These are phyloP conservation scores for Artibeus lituratus DNA, from an alignment of 2,797 vertebrate genomes.

Conservation along the genomic window DNA sequence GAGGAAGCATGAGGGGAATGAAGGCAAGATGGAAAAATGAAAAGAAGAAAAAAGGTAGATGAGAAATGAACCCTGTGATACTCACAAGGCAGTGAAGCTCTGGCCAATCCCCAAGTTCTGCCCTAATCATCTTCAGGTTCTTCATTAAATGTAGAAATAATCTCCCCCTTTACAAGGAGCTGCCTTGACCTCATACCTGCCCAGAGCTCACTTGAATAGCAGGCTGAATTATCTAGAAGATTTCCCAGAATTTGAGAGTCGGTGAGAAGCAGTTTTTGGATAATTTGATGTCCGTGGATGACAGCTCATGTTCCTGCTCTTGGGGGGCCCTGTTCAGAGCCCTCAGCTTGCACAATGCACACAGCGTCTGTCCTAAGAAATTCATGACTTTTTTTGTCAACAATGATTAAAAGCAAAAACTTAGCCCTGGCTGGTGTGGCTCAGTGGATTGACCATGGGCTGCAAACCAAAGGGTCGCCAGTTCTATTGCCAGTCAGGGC, in stretches of 20 bases:
- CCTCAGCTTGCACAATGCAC: background rate
- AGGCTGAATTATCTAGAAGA: background rate
- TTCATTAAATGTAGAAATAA: background rate
- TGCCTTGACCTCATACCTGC: background rate
- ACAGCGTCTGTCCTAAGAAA: background rate
- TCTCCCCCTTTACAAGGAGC: background rate
- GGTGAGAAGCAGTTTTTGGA: background rate
- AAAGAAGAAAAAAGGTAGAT: background rate
- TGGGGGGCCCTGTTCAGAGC: background rate
- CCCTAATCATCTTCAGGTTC: background rate
- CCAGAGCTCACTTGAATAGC: background rate
- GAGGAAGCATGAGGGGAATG: background rate
- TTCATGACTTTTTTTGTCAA: background rate
- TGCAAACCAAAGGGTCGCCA: too few species aligned
- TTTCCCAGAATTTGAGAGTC: background rate
- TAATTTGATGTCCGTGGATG: background rate
- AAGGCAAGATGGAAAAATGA: background rate
- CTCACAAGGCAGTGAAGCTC: background rate
- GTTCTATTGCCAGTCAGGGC: too few species aligned
- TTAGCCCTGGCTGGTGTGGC: too few species aligned
- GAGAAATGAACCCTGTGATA: background rate
- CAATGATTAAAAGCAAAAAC: background rate
- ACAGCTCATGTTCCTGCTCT: background rate
- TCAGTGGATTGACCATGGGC: too few species aligned
- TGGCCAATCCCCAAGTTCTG: background rate